phyloP scores from a whole-genome alignment of 2,113 vertebrate species.

The Bufo bufo region DNA sequence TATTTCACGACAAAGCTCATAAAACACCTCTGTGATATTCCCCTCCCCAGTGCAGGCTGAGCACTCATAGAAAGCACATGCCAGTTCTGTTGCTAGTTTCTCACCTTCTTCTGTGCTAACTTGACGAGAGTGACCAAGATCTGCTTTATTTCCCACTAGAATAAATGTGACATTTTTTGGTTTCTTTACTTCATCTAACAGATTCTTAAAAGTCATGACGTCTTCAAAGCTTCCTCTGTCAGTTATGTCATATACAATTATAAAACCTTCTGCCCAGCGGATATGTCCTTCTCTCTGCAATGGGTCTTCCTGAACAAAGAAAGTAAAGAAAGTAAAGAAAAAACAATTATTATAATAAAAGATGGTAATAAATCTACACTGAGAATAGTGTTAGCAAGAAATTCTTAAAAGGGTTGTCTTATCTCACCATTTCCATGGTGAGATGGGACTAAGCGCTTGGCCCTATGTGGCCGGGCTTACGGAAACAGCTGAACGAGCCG shows the following conservation, averaged over 20 bases:
- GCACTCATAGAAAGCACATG: conserved; percentile 95
- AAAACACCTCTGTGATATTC: conserved; percentile 87
- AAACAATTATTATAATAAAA: neutral
- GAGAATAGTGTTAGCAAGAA: neutral
- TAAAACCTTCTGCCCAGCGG: conserved; percentile 94
- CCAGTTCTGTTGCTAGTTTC: conserved; percentile 91
- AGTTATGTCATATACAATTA: conserved; percentile 95
- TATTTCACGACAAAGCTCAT: conserved; percentile 92
- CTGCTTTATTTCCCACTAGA: conserved; percentile 95
- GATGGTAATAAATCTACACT: neutral
- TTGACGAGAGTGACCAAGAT: conserved; percentile 91
- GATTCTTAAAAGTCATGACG: conserved; percentile 84
- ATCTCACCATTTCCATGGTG: too few species aligned
- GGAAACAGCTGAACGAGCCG: too few species aligned
- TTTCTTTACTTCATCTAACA: conserved; percentile 92
- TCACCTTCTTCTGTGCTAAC: conserved; percentile 94
- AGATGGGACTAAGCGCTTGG: too few species aligned
- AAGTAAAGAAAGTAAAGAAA: neutral
- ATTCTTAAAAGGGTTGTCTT: too few species aligned
- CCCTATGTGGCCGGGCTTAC: too few species aligned
- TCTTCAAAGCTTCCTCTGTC: conserved; percentile 96
- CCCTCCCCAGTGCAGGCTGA: conserved; percentile 92
- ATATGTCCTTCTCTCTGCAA: conserved; percentile 93
- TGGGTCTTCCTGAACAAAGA: conserved; percentile 82
- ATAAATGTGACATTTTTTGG: conserved; percentile 92